A percentile compares a stretch with the other conserved stretches of the same genome.
phyloP scores from a whole-genome alignment of 1,140 invertebrate species.

The Drosophila persimilis region DNA sequence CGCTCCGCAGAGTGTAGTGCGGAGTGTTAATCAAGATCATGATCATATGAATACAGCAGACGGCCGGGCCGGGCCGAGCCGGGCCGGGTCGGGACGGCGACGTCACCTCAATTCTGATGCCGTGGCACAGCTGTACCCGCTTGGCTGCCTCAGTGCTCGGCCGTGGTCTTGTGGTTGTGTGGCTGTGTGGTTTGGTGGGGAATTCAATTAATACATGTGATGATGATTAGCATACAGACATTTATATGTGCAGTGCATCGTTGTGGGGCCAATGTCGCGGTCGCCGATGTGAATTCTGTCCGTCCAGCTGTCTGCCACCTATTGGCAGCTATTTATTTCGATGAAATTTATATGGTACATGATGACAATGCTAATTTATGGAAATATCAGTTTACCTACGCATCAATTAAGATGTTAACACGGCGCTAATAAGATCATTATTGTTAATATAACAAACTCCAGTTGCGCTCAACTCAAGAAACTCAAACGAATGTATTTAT shows the following conservation, averaged over 20 bases:
- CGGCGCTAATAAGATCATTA: slow-evolving; percentile 3
- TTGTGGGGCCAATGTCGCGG: slow-evolving; percentile 14
- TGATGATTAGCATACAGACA: slow-evolving; percentile 44
- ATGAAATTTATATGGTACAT: background rate
- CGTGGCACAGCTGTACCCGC: slow-evolving; percentile 56
- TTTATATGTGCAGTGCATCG: slow-evolving; percentile 36
- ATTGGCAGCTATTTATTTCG: slow-evolving; percentile 13
- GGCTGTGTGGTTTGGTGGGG: slow-evolving; percentile 8
- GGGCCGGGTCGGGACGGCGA: slow-evolving; percentile 7
- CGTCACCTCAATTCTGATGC: slow-evolving; percentile 35
- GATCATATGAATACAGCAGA: slow-evolving; percentile 30
- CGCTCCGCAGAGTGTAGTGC: too few species aligned
- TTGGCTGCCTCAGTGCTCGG: background rate
- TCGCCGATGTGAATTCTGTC: background rate
- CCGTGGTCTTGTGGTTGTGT: background rate
- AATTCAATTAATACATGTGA: slow-evolving; percentile 40
- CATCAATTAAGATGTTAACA: slow-evolving; percentile 15
- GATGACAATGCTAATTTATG: slow-evolving; percentile 4
- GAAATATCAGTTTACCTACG: background rate
- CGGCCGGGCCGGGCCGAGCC: background rate
- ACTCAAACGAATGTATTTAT: slow-evolving; percentile 1
- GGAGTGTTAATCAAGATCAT: slow-evolving; percentile 49
- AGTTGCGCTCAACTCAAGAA: background rate
- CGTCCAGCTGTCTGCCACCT: background rate
- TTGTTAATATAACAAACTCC: background rate